phyloP scores from a whole-genome alignment of 1,140 invertebrate species.

The Drosophila pseudoananassae region DNA sequence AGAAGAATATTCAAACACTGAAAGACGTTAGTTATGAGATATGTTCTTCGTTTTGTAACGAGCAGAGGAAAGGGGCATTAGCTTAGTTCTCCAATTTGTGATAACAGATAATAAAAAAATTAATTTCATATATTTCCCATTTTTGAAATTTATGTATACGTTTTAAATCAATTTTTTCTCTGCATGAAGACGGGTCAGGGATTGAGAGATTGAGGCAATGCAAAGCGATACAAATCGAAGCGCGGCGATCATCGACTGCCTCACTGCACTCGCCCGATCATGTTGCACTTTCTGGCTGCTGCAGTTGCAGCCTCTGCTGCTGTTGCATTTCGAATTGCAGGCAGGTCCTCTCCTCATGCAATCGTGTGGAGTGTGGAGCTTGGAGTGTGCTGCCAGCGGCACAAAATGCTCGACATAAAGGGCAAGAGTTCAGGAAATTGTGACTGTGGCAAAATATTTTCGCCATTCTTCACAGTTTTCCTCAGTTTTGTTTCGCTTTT shows the following conservation, averaged over 20 bases:
- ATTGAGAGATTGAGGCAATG: conserved; percentile 49
- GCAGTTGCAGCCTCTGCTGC: conserved; percentile 39
- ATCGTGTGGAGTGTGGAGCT: conserved; percentile 40
- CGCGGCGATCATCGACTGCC: conserved; percentile 63
- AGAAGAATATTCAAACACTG: conserved; percentile 24
- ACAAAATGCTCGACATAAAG: conserved; percentile 78
- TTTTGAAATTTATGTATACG: no score
- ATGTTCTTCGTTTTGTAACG: no score
- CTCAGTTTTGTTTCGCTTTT: conserved; percentile 18
- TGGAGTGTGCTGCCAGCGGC: conserved; percentile 67
- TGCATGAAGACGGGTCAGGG: conserved; percentile 24
- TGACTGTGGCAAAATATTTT: conserved; percentile 72
- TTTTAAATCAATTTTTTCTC: neutral
- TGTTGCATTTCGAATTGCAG: conserved; percentile 59
- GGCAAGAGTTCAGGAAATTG: conserved; percentile 80
- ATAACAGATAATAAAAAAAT: no score
- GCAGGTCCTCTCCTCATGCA: conserved; percentile 37
- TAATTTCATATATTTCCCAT: no score
- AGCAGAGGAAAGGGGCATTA: no score
- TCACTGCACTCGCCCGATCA: conserved; percentile 50
- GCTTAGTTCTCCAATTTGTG: no score
- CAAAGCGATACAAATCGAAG: conserved; percentile 78
- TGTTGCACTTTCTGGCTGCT: conserved; percentile 72
- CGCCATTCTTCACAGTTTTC: conserved; percentile 40
- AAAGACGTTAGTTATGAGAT: neutral